phyloP scores from a whole-genome alignment of 2,113 vertebrate genomes.

The Ceyx margarethae region DNA sequence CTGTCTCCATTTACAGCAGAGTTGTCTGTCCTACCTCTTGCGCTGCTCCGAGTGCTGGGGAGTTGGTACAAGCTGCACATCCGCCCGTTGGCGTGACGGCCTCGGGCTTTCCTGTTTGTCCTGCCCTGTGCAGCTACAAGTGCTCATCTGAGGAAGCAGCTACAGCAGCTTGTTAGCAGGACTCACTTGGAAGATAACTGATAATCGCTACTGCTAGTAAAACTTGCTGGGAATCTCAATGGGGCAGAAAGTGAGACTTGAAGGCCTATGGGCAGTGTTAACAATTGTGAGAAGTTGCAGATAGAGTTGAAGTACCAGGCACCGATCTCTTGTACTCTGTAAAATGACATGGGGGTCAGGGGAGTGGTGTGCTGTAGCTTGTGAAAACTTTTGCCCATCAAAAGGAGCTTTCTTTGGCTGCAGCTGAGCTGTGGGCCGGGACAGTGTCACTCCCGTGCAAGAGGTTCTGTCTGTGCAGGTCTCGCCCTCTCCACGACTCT shows the following conservation, averaged over 20 bases:
- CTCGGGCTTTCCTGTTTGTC: conserved; percentile 19
- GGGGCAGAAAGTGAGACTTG: background rate
- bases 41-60: background rate
- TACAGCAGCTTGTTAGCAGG: background rate
- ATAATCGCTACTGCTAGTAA: background rate
- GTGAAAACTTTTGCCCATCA: background rate
- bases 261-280: background rate
- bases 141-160: background rate
- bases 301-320: background rate
- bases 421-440: background rate
- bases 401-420: background rate
- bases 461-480: background rate
- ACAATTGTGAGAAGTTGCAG: background rate
- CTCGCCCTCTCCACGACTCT: background rate
- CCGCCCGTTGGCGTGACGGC: background rate
- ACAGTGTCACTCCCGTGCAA: background rate
- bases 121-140: background rate
- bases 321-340: background rate
- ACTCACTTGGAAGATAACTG: background rate
- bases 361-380: background rate
- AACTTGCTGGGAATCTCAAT: background rate
- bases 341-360: background rate
- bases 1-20: background rate
- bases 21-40: background rate
- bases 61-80: background rate